Evolutionary conservation across 2,797 vertebrate species (phyloP).

Genomic region (Mergus octosetaceus): DNA sequence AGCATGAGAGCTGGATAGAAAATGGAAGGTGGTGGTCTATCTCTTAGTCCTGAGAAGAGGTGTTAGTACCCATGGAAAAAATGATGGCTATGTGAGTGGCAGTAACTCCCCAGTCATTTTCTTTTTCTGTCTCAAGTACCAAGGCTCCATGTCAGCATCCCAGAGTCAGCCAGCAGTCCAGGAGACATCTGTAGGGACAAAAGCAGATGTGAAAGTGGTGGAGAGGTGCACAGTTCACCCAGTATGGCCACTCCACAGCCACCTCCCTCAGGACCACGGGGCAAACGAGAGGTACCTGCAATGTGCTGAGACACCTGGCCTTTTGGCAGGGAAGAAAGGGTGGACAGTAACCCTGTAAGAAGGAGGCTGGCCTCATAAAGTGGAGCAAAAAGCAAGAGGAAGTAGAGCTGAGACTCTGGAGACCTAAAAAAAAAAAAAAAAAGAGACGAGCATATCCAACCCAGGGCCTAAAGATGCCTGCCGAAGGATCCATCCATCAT

Average conservation of each 20-base stretch:
- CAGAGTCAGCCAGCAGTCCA: not conserved
- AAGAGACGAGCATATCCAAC: not conserved
- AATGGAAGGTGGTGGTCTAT: not conserved
- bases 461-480: not conserved
- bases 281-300: not conserved
- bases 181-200: not conserved
- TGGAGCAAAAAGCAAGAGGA: not conserved
- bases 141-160: not conserved
- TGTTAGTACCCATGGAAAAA: not conserved
- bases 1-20: not conserved
- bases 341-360: not conserved
- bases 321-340: not conserved
- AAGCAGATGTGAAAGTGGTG: not conserved
- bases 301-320: not conserved
- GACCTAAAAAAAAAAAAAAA: not conserved
- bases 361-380: not conserved
- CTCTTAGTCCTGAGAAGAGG: not conserved
- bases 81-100: not conserved
- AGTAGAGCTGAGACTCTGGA: not conserved
- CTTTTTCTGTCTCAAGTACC: not conserved
- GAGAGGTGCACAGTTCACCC: not conserved
- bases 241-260: rapidly evolving
- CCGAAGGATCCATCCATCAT: not conserved
- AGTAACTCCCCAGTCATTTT: not conserved
- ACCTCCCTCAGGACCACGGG: not conserved